Evolutionary conservation across 30 jellyfish, hydroid and myxozoan genomes (phyloP).

Genomic region (Turritopsis dohrnii): DNA sequence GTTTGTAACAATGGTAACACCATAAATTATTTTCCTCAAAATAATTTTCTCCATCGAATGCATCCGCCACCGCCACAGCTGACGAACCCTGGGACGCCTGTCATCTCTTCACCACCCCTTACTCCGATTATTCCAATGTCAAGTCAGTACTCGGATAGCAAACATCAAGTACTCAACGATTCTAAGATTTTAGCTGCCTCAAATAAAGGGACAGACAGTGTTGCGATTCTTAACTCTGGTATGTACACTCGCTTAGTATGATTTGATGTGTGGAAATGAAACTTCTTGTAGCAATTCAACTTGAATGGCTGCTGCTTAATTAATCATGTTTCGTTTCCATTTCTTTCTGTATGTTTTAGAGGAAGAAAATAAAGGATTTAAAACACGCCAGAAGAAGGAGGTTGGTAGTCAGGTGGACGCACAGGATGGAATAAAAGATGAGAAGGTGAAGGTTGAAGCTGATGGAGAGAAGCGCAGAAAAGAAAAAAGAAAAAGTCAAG

Average conservation of each 20-base stretch:
- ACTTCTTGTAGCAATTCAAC: too few relatives aligned
- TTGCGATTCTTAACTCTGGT: background rate
- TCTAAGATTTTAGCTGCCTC: background rate
- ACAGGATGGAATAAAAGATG: background rate
- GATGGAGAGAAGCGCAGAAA: constrained; percentile 21
- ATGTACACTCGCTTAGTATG: background rate
- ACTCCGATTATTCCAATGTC: background rate
- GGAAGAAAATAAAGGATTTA: background rate
- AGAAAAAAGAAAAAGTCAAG: constrained; percentile 16
- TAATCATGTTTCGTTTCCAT: too few relatives aligned
- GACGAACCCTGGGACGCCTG: background rate
- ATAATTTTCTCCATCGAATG: background rate
- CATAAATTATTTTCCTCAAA: background rate
- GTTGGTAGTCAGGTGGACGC: background rate
- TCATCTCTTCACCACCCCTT: background rate
- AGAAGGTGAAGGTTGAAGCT: background rate
- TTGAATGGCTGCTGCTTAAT: too few relatives aligned
- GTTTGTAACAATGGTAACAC: background rate
- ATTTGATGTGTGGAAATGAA: too few relatives aligned
- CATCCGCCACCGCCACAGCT: background rate
- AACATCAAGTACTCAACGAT: background rate
- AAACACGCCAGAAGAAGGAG: background rate
- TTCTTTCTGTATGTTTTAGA: too few relatives aligned
- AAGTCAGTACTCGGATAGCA: background rate
- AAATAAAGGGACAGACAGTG: background rate